These are phyloP conservation scores for Gastracanthus pulcherrimus DNA, from an alignment of 2,888 invertebrate species.

Conservation along the genomic window DNA sequence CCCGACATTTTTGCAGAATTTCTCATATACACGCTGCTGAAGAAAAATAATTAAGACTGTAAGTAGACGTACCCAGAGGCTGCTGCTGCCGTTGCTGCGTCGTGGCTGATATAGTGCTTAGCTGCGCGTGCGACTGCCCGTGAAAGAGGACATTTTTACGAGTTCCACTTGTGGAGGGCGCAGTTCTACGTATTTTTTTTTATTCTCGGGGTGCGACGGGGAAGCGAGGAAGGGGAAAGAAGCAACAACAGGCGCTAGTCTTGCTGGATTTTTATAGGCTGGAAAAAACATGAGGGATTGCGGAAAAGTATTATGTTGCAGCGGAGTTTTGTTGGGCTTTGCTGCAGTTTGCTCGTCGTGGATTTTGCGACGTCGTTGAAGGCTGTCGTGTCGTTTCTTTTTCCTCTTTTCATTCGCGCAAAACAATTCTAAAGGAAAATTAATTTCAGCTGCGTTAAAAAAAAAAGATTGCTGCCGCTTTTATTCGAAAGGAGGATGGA, in stretches of 20 bases:
- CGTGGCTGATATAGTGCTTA: too few relatives aligned
- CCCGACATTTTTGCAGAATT: too few relatives aligned
- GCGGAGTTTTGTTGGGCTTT: not conserved
- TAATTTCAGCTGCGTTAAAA: slow-evolving; percentile 2
- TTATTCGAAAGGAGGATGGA: not conserved
- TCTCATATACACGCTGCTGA: not conserved
- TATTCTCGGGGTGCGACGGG: not conserved
- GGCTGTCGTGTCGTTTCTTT: not conserved
- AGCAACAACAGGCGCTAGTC: not conserved
- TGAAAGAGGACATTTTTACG: not conserved
- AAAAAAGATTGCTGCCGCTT: not conserved
- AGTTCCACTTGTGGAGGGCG: not conserved
- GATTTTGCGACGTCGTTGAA: not conserved
- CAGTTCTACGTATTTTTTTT: not conserved
- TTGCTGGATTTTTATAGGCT: not conserved
- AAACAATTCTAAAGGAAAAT: not conserved
- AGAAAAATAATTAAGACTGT: slow-evolving; percentile 25
- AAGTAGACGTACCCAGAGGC: not conserved
- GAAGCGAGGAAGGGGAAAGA: not conserved
- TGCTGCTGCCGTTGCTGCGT: too few relatives aligned
- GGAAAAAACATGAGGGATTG: not conserved
- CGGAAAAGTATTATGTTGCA: not conserved
- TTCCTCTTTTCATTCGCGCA: not conserved
- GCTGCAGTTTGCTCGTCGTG: too few relatives aligned
- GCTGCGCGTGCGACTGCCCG: too few relatives aligned